These are phyloP conservation scores for Trissolcus brochymenae DNA, from an alignment of 2,888 invertebrate species.

Conservation along the genomic window DNA sequence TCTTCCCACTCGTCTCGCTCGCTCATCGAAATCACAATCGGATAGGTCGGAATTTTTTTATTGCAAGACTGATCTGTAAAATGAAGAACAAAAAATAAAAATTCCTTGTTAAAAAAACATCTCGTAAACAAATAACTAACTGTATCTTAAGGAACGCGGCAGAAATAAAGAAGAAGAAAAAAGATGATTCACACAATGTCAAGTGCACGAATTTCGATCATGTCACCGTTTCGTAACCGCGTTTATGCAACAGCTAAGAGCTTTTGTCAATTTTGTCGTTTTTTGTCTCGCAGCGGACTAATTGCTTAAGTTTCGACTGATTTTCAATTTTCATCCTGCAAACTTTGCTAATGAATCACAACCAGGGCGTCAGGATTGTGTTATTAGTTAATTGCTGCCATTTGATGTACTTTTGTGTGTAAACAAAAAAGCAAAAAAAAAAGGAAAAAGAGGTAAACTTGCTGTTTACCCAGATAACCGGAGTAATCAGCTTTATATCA, in stretches of 20 bases:
- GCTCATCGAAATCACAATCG: slow-evolving; percentile 37
- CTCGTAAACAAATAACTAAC: no score
- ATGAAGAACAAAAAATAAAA: background rate
- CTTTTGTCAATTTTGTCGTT: slow-evolving; percentile 3
- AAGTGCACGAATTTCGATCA: slow-evolving; percentile 6
- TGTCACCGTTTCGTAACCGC: slow-evolving; percentile 14
- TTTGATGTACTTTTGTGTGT: no score
- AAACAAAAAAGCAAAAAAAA: no score
- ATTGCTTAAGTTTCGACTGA: slow-evolving; percentile 9
- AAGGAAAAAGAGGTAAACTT: no score
- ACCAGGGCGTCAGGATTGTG: no score
- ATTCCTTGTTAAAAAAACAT: no score
- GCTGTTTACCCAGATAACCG: no score
- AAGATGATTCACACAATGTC: slow-evolving; percentile 9
- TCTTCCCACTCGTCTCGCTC: slow-evolving; percentile 22
- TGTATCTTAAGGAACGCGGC: background rate
- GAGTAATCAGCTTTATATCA: no score
- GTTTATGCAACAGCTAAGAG: slow-evolving; percentile 3
- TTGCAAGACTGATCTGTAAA: slow-evolving; percentile 44
- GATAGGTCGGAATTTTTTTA: slow-evolving; percentile 38
- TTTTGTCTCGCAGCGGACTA: background rate
- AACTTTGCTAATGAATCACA: no score
- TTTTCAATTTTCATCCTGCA: no score
- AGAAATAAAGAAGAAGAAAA: slow-evolving; percentile 14
- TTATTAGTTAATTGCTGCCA: no score